Percentiles rank a stretch among this genome's conserved stretches.
Conservation (phyloP, 23 tunicate genomes). For the Phallusia fumigata region DNA sequence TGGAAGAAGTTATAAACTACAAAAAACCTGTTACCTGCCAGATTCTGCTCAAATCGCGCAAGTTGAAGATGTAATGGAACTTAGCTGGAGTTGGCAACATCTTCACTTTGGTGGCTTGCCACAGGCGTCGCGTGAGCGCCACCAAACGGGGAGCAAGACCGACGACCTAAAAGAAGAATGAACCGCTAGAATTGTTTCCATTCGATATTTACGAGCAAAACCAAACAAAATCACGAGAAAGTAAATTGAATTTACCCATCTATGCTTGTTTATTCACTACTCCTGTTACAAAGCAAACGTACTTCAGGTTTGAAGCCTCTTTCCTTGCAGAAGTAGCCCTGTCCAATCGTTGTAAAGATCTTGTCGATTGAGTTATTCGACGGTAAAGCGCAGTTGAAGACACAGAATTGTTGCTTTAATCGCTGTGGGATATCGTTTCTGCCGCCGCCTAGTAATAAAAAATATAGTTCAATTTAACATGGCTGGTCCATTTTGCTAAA, state of each 20-base stretch:
- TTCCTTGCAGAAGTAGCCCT: conserved; percentile 92
- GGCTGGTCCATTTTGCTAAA: too few species aligned
- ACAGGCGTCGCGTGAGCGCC: conserved; percentile 75
- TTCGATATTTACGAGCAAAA: neutral
- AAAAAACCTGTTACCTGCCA: conserved; percentile 80
- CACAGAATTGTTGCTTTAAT: conserved; percentile 91
- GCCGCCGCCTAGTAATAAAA: conserved; percentile 70
- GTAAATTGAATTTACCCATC: neutral
- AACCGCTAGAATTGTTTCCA: too few species aligned
- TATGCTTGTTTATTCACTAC: neutral
- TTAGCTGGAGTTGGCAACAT: conserved; percentile 99
- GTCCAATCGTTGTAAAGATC: conserved; percentile 87
- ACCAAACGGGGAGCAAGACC: conserved; percentile 69
- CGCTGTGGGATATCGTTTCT: conserved; percentile 99
- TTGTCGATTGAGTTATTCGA: conserved; percentile 99
- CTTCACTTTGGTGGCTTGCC: conserved; percentile 95
- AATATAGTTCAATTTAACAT: too few species aligned
- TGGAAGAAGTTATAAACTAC: too few species aligned
- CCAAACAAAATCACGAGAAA: neutral
- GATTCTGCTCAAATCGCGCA: conserved; percentile 97
- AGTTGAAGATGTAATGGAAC: conserved; percentile 99
- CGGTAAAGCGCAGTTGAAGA: conserved; percentile 98
- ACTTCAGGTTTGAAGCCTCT: conserved; percentile 79
- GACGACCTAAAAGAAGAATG: conserved; percentile 35
- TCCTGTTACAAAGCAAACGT: neutral